Conservation (phyloP, 2,113 vertebrate genomes). For the Talpa occidentalis region DNA sequence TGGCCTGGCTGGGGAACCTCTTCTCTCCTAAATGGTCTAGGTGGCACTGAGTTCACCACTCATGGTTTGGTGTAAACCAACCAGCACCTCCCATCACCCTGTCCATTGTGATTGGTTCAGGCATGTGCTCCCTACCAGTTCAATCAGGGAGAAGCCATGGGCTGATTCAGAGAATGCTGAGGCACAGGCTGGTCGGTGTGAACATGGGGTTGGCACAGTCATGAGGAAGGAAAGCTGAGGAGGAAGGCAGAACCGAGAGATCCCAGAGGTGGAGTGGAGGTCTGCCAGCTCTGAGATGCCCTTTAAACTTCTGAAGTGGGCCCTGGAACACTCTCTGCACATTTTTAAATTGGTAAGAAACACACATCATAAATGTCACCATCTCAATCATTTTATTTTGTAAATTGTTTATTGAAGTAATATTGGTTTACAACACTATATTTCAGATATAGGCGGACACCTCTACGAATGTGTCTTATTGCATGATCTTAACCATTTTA, state of each 20-base stretch:
- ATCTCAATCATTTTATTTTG: neutral
- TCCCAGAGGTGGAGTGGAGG: neutral
- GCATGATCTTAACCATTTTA: neutral
- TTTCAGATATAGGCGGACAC: too few relatives aligned
- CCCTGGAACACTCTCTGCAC: neutral
- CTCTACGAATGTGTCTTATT: too few relatives aligned
- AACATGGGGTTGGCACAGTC: neutral
- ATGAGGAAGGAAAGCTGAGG: neutral
- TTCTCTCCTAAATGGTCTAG: neutral
- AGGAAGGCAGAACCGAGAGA: neutral
- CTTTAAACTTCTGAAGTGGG: neutral
- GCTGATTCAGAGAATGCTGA: neutral
- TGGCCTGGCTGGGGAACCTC: neutral
- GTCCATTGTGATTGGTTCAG: neutral
- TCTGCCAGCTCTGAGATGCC: neutral
- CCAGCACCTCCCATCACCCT: neutral
- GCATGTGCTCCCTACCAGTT: neutral
- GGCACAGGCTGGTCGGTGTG: neutral
- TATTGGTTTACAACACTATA: too few relatives aligned
- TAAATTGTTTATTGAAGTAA: too few relatives aligned
- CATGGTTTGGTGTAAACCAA: neutral
- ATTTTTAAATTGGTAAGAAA: neutral
- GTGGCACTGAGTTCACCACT: neutral
- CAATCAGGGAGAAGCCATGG: neutral
- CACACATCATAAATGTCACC: neutral